These are phyloP conservation scores for Pheucticus melanocephalus DNA, from an alignment of 2,113 vertebrate species.

Conservation along the genomic window DNA sequence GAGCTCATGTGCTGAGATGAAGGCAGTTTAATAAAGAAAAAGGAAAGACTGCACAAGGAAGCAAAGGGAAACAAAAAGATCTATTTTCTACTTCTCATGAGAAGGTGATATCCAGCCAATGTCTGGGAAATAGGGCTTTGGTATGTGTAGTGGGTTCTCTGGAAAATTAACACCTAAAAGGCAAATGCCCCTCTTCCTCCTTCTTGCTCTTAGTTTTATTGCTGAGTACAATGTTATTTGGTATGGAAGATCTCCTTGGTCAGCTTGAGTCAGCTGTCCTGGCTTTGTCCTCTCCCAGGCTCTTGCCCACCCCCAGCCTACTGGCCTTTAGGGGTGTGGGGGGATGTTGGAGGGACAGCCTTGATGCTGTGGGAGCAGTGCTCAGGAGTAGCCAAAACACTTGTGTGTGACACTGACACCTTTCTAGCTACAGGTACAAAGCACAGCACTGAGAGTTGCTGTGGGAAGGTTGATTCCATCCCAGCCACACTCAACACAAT, in stretches of 20 bases:
- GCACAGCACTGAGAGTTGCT: not conserved
- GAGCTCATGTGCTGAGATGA: not conserved
- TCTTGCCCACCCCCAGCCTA: not conserved
- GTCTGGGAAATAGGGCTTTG: not conserved
- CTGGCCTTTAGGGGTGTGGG: not conserved
- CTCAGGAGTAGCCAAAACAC: not conserved
- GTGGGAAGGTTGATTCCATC: not conserved
- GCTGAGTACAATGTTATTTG: not conserved
- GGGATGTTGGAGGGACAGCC: not conserved
- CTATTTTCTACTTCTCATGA: not conserved
- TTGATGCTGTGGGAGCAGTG: not conserved
- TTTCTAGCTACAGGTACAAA: not conserved
- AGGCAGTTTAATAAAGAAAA: not conserved
- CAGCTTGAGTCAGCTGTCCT: not conserved
- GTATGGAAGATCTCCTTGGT: not conserved
- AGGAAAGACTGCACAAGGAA: fast-evolving
- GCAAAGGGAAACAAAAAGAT: not conserved
- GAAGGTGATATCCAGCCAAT: not conserved
- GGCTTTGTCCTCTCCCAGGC: not conserved
- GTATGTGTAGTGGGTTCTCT: not conserved
- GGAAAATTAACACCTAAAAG: not conserved
- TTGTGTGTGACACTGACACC: not conserved
- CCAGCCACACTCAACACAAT: not conserved
- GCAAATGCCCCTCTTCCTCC: not conserved
- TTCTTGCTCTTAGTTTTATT: not conserved